A percentile compares a stretch with the other conserved stretches of the same genome.
Conservation (phyloP, 2,888 invertebrate genomes). For the Drosophila melanosoma region DNA sequence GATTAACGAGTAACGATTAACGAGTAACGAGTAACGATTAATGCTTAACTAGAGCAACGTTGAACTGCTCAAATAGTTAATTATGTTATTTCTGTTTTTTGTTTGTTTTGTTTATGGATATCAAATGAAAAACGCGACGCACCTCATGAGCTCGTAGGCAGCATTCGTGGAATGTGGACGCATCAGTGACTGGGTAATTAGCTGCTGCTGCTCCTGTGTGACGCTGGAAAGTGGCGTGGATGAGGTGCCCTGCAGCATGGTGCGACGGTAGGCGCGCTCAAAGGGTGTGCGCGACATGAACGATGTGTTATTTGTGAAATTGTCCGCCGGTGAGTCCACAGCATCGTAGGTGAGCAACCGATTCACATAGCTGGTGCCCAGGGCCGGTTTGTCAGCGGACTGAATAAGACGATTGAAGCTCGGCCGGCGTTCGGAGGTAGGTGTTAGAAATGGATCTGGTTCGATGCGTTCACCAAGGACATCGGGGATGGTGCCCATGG, state of each 20-base stretch:
- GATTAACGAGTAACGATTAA: conserved; percentile 21
- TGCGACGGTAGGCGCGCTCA: conserved; percentile 84
- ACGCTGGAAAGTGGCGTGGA: conserved; percentile 74
- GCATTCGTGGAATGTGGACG: conserved; percentile 82
- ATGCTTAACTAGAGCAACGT: conserved; percentile 37
- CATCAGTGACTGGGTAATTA: conserved; percentile 32
- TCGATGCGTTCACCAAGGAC: conserved; percentile 82
- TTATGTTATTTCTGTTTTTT: conserved; percentile 9
- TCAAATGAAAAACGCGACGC: conserved; percentile 73
- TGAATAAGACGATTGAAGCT: conserved; percentile 74
- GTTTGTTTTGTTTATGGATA: conserved; percentile 22
- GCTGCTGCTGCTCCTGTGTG: conserved; percentile 52
- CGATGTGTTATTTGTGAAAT: conserved; percentile 67
- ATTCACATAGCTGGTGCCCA: conserved; percentile 59
- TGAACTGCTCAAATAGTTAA: conserved; percentile 32
- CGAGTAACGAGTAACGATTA: conserved; percentile 23
- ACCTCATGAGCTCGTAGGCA: conserved; percentile 83
- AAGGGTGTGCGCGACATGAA: conserved; percentile 85
- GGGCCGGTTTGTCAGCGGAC: conserved; percentile 73
- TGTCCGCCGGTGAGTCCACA: conserved; percentile 70
- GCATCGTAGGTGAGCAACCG: conserved; percentile 73
- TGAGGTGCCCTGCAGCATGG: conserved; percentile 79
- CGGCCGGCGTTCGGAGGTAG: conserved; percentile 82
- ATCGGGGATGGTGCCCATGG: conserved; percentile 85
- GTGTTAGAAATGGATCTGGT: conserved; percentile 84